Percentiles rank a stretch among this genome's conserved stretches.
phyloP scores from a whole-genome alignment of 2,888 invertebrate genomes.

The Drosophila maculinotata region DNA sequence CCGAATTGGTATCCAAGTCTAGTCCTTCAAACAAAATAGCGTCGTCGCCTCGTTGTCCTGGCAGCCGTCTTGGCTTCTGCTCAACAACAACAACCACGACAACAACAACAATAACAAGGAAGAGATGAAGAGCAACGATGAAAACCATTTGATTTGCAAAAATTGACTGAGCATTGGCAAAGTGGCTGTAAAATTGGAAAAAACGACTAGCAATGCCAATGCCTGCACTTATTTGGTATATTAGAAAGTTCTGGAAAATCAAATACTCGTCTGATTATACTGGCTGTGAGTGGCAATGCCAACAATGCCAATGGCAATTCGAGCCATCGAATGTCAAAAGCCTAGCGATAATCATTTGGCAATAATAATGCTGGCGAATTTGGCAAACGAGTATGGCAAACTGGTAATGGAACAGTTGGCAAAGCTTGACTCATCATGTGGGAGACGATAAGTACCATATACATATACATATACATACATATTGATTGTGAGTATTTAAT shows the following conservation, averaged over 20 bases:
- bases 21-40: slow-evolving; percentile 33
- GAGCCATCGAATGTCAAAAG: slow-evolving; percentile 26
- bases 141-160: slow-evolving; percentile 71
- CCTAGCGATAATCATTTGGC: slow-evolving; percentile 59
- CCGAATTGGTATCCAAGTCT: slow-evolving; percentile 8
- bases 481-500: slow-evolving; percentile 27
- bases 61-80: slow-evolving; percentile 45
- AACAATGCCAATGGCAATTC: slow-evolving; percentile 46
- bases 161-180: slow-evolving; percentile 77
- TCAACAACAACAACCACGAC: slow-evolving; percentile 45
- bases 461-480: slow-evolving; percentile 5
- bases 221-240: slow-evolving; percentile 30
- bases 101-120: too few species aligned
- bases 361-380: slow-evolving; percentile 54
- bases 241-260: slow-evolving; percentile 61
- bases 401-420: slow-evolving; percentile 41
- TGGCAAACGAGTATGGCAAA: slow-evolving; percentile 2
- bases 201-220: slow-evolving; percentile 7
- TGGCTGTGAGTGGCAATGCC: slow-evolving; percentile 38
- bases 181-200: slow-evolving; percentile 73
- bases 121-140: slow-evolving; percentile 28
- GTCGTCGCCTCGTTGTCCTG: slow-evolving; percentile 46
- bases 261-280: slow-evolving; percentile 42
- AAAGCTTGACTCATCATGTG: slow-evolving; percentile 14
- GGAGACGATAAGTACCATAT: background rate